These are phyloP conservation scores for Lerema accius DNA, from an alignment of 1,140 invertebrate species.

Conservation along the genomic window DNA sequence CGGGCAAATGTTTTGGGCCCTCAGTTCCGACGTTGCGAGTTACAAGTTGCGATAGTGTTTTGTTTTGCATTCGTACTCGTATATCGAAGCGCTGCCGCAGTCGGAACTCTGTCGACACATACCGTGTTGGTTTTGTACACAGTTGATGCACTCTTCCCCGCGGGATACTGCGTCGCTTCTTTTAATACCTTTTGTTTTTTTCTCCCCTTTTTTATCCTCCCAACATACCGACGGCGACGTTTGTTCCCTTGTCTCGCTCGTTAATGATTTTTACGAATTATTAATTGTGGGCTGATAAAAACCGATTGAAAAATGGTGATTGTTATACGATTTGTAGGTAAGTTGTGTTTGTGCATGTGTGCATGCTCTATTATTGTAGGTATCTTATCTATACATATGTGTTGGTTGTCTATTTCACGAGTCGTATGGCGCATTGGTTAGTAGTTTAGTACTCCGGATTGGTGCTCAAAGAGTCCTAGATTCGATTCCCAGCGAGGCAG, in stretches of 20 bases:
- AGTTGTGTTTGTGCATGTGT: too few species aligned
- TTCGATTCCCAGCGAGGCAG: too few species aligned
- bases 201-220: slow-evolving; percentile 56
- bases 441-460: too few species aligned
- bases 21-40: too few species aligned
- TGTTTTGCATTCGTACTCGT: slow-evolving; percentile 24
- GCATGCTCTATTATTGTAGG: too few species aligned
- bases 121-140: slow-evolving; percentile 71
- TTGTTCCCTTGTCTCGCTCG: slow-evolving; percentile 73
- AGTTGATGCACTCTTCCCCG: slow-evolving; percentile 52
- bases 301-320: slow-evolving; percentile 75
- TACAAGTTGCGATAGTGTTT: slow-evolving; percentile 21
- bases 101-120: slow-evolving; percentile 57
- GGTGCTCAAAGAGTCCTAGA: too few species aligned
- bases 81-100: slow-evolving; percentile 24
- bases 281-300: slow-evolving; percentile 74
- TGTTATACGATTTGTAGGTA: slow-evolving; percentile 62
- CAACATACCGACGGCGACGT: slow-evolving; percentile 69
- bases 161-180: slow-evolving; percentile 51
- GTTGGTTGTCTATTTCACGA: too few species aligned
- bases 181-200: slow-evolving; percentile 57
- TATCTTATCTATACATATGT: too few species aligned
- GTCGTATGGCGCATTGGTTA: too few species aligned
- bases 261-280: slow-evolving; percentile 81
- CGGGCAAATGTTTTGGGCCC: too few species aligned